Percentiles rank a stretch among this genome's conserved stretches.
Conservation (phyloP, 2,888 invertebrate species). For the Rhaphigaster nebulosa region DNA sequence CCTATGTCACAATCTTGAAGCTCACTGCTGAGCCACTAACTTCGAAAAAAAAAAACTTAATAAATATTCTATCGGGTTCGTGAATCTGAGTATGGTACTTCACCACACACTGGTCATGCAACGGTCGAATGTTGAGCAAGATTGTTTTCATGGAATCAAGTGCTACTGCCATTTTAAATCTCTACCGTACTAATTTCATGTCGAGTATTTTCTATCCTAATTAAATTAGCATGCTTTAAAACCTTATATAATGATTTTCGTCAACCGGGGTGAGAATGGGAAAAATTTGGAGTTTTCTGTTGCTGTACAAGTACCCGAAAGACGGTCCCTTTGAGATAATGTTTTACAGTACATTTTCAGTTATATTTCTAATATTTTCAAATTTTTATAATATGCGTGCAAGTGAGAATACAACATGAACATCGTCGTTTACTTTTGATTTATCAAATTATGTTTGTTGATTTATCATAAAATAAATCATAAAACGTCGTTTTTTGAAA, state of each 20-base stretch:
- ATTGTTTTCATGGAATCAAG: background rate
- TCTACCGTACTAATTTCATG: background rate
- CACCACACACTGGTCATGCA: background rate
- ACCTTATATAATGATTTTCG: background rate
- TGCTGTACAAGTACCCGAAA: no score
- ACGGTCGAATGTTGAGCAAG: background rate
- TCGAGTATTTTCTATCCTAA: background rate
- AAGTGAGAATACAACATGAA: no score
- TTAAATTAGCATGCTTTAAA: background rate
- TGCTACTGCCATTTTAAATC: background rate
- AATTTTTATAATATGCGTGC: no score
- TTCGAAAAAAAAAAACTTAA: background rate
- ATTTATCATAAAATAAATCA: no score
- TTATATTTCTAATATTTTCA: no score
- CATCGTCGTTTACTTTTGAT: no score
- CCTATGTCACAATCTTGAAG: background rate
- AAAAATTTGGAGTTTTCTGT: no score
- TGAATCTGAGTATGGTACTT: background rate
- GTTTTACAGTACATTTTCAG: no score
- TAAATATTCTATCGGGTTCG: conserved; percentile 10
- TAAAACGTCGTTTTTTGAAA: no score
- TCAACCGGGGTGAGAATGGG: no score
- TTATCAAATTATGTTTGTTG: no score
- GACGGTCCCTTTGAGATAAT: no score
- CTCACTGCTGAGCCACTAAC: background rate